Evolutionary conservation across 2,797 vertebrate species (phyloP), one percentile per base, ranked within the genome.

Genomic region (Sparus aurata): DNA sequence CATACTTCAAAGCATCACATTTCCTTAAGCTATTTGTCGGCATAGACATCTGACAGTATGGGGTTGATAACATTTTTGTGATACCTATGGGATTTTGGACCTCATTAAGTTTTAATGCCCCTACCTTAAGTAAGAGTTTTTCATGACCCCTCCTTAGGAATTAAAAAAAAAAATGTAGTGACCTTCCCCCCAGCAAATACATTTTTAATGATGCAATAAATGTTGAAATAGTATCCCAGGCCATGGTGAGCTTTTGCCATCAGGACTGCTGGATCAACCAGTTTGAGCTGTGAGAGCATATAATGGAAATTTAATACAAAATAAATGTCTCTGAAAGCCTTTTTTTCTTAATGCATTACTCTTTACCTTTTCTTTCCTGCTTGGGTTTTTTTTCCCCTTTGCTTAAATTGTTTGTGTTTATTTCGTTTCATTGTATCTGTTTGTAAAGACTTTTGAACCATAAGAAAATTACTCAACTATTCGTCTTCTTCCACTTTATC

Each of bases 141-240:
- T 82, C 69, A 86, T 79, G 79, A 91, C 77, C 68, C 58, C 77
- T 84, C 68, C 71, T 76, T 71, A 76, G 72, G 77, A 80, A 71
- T 87, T 59, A 77, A 55, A 46, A 60, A 82, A 85, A 79, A 87
- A 69, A 38, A 38, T 67, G 74, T 41, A 72, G 46, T 84, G 80
- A 90, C 89, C 89, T 90, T 89, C 80, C 88, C 79, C 65, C 15
- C 2, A 79, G 87, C 77, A 82, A 79, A 85, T 88, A 83, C 62
- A 90, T 89, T 86, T 60, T 89, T 93, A 92, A 92, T 90, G 80
- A 85, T 64, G 68, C 60, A 87, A 85, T 92, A 88, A 91, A 89
- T 84, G 78, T 82, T 91, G 81, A 90, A 91, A 89, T 85, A 80
- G 75, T 86, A 78, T 83, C 69, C 66, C 55, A 60, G 77, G 76